A percentile compares a stretch with the other conserved stretches of the same genome.
Conservation (phyloP, 1,140 invertebrate species). For the Zophobas morio region DNA sequence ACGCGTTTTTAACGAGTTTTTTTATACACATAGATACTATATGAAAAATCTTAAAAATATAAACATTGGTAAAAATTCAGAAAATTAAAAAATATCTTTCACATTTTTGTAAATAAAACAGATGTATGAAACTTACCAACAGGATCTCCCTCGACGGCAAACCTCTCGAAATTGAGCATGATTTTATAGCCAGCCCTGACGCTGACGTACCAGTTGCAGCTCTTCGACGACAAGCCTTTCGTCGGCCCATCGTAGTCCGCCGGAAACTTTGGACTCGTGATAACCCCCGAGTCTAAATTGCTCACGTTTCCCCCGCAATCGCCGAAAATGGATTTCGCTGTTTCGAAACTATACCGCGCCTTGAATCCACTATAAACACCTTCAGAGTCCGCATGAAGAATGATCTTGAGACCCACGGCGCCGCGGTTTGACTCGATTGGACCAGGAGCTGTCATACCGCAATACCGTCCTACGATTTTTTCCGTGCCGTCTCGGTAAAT, state of each 20-base stretch:
- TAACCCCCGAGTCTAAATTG: conserved; percentile 85
- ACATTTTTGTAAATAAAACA: too few relatives aligned
- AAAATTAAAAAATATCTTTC: too few relatives aligned
- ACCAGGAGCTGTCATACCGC: conserved; percentile 86
- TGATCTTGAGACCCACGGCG: conserved; percentile 85
- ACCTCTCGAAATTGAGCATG: conserved; percentile 89
- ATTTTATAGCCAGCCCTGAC: conserved; percentile 86
- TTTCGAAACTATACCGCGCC: conserved; percentile 88
- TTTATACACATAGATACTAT: too few relatives aligned
- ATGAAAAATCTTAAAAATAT: too few relatives aligned
- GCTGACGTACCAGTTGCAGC: conserved; percentile 94
- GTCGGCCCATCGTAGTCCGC: conserved; percentile 86
- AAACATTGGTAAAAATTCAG: too few relatives aligned
- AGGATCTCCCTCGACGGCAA: conserved; percentile 91
- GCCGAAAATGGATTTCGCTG: conserved; percentile 88
- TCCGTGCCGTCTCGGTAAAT: conserved; percentile 85
- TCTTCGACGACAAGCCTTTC: conserved; percentile 81
- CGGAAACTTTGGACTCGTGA: conserved; percentile 89
- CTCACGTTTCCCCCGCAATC: conserved; percentile 94
- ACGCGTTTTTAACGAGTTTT: too few relatives aligned
- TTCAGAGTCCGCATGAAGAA: conserved; percentile 87
- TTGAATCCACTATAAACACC: conserved; percentile 92
- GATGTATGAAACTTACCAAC: conserved; percentile 72
- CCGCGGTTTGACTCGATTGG: conserved; percentile 91
- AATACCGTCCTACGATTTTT: conserved; percentile 89